Evolutionary conservation across 1,140 invertebrate genomes (phyloP).

Genomic region (Procambarus virginalis): DNA sequence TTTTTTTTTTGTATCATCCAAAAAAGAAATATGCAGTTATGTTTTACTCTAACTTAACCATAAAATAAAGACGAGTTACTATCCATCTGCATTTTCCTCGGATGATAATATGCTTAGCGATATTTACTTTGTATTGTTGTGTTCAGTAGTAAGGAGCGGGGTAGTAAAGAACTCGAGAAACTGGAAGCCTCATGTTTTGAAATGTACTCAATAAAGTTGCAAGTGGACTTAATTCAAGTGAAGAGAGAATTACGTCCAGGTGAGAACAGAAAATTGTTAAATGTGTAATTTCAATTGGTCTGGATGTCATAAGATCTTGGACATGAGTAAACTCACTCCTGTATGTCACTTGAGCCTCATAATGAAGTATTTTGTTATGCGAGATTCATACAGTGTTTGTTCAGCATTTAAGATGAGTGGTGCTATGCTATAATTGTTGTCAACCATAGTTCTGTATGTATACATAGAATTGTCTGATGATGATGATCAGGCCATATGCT

Average conservation of each 20-base stretch:
- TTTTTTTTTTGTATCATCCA: conserved; percentile 12
- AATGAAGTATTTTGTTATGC: not conserved
- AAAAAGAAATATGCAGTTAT: conserved; percentile 41
- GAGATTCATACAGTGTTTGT: not conserved
- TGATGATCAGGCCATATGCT: not conserved
- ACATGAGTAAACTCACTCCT: not conserved
- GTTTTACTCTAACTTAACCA: conserved; percentile 13
- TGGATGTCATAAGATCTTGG: not conserved
- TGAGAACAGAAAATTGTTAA: not conserved
- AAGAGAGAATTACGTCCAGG: not conserved
- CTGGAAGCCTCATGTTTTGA: not conserved
- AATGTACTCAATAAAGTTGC: not conserved
- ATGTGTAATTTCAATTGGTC: not conserved
- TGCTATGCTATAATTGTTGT: conserved; percentile 27
- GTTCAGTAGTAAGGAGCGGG: conserved; percentile 61
- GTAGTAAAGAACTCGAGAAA: conserved; percentile 25
- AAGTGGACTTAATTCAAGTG: not conserved
- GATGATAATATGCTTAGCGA: conserved; percentile 51
- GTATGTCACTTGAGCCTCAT: not conserved
- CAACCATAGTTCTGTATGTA: conserved; percentile 16
- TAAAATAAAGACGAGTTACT: conserved; percentile 3
- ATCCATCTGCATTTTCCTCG: conserved; percentile 36
- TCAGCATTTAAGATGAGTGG: conserved; percentile 25
- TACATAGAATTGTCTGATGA: conserved; percentile 21
- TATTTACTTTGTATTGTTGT: conserved; percentile 53